Base-by-base conservation (phyloP, 2,113 vertebrate species). In the Cyanoderma ruficeps region DNA sequence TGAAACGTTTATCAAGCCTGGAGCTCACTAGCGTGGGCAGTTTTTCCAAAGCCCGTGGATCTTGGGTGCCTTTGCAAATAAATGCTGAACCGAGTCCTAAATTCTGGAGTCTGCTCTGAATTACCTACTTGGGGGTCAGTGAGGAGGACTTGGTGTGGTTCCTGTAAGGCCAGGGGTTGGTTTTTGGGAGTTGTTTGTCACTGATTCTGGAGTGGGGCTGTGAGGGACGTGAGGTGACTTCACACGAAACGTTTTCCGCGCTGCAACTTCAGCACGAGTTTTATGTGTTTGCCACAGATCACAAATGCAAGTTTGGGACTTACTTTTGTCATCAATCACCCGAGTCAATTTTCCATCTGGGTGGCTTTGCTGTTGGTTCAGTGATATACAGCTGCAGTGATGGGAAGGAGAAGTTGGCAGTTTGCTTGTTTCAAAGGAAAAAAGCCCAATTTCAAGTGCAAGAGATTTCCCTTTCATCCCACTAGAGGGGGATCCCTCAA, bases 201-300 rank as follows among this genome's bases (percentile, higher is more conserved):
- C 47, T 50, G 1, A 3, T 82, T 49, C 46, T 83, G 37, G 52
- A 39, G 28, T 8, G 4, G 31, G 4, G 9, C 2, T n/a, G n/a
- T n/a, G 4, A 27, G 31, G 49, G 33, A 20, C 0, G 1, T 8
- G 33, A 20, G 24, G 20, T 24, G 59, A 15, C 42, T 28, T 61
- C 20, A 9, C 0, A 0, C 1, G 1, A 20, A 42, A 28, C 1
- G 0, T 70, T 83, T 67, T n/a, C 50, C 1, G 0, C 0, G 0
- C 59, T 33, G 22, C 44, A 2, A 0, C 64, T n/a, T 30, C 27
- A 41, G 74, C 0, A 0, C 2, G n/a, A 13, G 44, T 52, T 93
- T 55, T 14, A 19, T 2, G 12, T 7, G 5, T 69, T 77, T 60
- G 60, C 70, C 60, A 19, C 79, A 60, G 63, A 74, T 57, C 41